Percentiles rank a stretch among this genome's conserved stretches.
These are phyloP conservation scores for Puffinus mauretanicus DNA, from an alignment of 2,113 vertebrate species.

Conservation along the genomic window DNA sequence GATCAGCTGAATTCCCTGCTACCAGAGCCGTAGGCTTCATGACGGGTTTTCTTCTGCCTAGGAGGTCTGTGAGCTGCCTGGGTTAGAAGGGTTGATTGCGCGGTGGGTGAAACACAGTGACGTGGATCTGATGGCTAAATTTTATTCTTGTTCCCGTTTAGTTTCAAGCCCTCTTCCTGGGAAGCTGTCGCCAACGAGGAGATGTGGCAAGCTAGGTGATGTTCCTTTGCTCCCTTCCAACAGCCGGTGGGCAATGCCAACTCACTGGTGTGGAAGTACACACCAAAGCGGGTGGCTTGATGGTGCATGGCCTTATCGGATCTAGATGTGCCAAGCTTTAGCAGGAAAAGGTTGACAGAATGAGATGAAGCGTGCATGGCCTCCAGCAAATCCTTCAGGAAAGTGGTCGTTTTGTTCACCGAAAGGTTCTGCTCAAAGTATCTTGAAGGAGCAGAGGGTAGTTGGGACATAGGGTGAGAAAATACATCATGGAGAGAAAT, in stretches of 20 bases:
- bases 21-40: neutral
- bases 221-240: neutral
- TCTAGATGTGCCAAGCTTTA: neutral
- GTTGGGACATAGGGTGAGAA: neutral
- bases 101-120: neutral
- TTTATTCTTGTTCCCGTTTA: constrained; percentile 57
- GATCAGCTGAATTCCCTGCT: neutral
- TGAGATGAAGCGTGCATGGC: neutral
- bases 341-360: neutral
- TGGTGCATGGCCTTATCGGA: neutral
- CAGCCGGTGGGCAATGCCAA: neutral
- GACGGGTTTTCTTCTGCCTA: neutral
- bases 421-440: neutral
- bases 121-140: neutral
- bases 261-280: neutral
- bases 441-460: neutral
- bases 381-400: neutral
- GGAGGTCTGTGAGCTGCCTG: neutral
- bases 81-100: neutral
- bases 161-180: constrained; percentile 91
- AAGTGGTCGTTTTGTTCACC: neutral
- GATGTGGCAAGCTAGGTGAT: constrained; percentile 99
- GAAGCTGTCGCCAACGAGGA: constrained; percentile 96
- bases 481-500: neutral
- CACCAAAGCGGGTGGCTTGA: neutral